Base-by-base conservation (phyloP, 2,113 vertebrate genomes). In the Corythoichthys haematopterus region DNA sequence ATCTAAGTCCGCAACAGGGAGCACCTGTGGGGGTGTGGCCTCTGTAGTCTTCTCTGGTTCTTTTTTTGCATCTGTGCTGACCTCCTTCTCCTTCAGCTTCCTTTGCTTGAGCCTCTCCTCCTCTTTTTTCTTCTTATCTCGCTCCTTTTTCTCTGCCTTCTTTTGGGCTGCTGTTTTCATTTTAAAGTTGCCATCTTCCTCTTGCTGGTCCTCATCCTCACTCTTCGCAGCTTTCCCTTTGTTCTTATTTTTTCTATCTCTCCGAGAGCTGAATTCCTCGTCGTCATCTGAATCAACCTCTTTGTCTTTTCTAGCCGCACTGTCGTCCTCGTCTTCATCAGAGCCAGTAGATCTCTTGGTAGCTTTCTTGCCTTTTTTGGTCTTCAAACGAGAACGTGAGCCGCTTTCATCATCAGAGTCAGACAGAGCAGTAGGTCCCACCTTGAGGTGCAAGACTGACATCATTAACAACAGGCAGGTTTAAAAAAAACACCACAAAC, bases 121-220 rank as follows among this genome's bases (percentile, higher is more conserved):
- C 90, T 97, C 95, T 52, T 95, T 94, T 77, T 96, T 99, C 90
- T 98, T 99, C 64, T 64, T 93, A 0, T 99, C 96, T 0, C 96
- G 82, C 78, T 99, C 97, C 79, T 98, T 99, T 87, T 99, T 99
- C 87, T 99, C 97, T 2, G 97, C 96, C 72, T 98, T 98, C 87
- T 99, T 99, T 83, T 99, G 97, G 7, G 97, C 96, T 16, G 95
- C 93, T 0, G 97, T 98, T 89, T 99, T 99, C 62, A 99, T 94
- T 86, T 93, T 98, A 82, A 94, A 96, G 0, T 88, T 88, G 0
- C 91, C 93, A 1, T 93, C 93, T 38, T 93, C 92, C 16, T 93
- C 92, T 2, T 81, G 77, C 7, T 90, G 88, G 7, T 85, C 83
- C 55, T 93, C 94, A 0, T 84, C 82, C 13, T 93, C 94, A 33